Percentiles rank a stretch among this genome's conserved stretches.
Evolutionary conservation across 2,888 invertebrate species (phyloP).

Genomic region (Nemotelus pantherinus): DNA sequence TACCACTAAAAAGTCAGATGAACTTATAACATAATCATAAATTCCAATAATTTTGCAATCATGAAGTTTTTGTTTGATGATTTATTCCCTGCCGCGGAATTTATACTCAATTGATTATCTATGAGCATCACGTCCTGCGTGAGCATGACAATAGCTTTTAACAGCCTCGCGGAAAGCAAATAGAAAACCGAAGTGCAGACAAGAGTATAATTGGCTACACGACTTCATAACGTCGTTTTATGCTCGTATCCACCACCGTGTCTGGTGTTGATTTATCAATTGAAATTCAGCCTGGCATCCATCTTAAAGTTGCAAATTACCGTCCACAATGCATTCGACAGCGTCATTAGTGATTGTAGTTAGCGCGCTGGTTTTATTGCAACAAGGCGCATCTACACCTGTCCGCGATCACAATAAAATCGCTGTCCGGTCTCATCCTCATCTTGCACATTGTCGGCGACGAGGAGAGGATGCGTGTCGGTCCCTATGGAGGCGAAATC

Average conservation of each 20-base stretch:
- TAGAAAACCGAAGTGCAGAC: neutral
- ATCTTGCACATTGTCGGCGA: neutral
- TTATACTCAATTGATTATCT: neutral
- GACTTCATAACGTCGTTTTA: neutral
- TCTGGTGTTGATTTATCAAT: constrained; percentile 2
- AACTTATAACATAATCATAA: too few relatives aligned
- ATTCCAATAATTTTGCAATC: neutral
- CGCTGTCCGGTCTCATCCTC: neutral
- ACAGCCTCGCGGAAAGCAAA: neutral
- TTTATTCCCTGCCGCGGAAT: neutral
- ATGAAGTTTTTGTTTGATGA: neutral
- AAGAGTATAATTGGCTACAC: neutral
- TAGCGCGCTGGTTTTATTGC: neutral
- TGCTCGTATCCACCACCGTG: neutral
- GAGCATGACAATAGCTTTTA: neutral
- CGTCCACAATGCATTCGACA: constrained; percentile 2
- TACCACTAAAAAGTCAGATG: too few relatives aligned
- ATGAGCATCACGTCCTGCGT: neutral
- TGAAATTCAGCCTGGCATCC: neutral
- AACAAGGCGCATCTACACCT: constrained; percentile 7
- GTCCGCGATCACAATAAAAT: constrained; percentile 14
- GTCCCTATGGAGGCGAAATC: neutral
- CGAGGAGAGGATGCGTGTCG: neutral
- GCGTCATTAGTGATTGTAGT: constrained; percentile 8
- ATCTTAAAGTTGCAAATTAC: constrained; percentile 5